Conservation (phyloP, 2,797 vertebrate species). For the Sebastes hopkinsi region DNA sequence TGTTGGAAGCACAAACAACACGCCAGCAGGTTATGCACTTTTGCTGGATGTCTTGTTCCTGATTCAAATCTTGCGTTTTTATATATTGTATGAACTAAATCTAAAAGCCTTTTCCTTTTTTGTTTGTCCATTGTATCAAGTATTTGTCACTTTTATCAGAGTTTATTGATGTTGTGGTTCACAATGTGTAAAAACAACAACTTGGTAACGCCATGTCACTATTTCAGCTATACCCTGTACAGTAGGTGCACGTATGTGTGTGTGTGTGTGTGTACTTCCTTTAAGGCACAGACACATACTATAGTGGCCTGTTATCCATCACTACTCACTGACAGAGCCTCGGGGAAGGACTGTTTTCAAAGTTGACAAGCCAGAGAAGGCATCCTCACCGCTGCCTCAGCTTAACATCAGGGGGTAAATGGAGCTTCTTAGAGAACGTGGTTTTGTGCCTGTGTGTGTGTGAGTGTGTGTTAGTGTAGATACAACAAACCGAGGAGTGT, state of each 20-base stretch:
- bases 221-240: neutral
- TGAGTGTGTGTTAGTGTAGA: neutral
- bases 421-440: conserved; percentile 12
- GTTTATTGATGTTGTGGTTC: neutral
- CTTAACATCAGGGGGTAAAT: conserved; percentile 60
- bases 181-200: neutral
- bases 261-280: conserved; percentile 5
- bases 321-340: conserved; percentile 41
- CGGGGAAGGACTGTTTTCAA: conserved; percentile 35
- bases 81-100: conserved; percentile 42
- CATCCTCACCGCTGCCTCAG: conserved; percentile 25
- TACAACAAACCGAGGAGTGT: conserved; percentile 23
- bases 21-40: conserved; percentile 11
- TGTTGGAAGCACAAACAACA: conserved; percentile 21
- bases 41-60: conserved; percentile 2
- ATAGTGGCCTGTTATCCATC: conserved; percentile 44
- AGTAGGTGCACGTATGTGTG: neutral
- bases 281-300: conserved; percentile 36
- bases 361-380: conserved; percentile 45
- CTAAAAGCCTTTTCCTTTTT: conserved; percentile 15
- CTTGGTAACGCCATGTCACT: neutral
- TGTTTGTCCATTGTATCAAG: neutral
- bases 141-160: neutral
- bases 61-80: conserved; percentile 19
- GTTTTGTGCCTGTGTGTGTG: neutral